Evolutionary conservation across 2,888 invertebrate genomes (phyloP).

Genomic region (Abrostola tripartita): DNA sequence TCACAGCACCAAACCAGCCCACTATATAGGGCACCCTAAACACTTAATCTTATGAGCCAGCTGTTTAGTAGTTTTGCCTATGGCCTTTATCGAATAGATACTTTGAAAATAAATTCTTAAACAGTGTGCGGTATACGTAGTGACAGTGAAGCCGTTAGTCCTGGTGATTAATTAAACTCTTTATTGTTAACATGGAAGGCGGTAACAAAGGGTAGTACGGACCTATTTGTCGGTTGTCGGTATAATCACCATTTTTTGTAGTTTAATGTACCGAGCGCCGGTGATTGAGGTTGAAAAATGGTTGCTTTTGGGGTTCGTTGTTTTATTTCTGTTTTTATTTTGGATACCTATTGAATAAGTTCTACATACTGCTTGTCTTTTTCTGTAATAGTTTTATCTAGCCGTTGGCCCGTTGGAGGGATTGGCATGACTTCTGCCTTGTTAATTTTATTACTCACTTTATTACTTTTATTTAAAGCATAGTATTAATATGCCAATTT

Average conservation of each 20-base stretch:
- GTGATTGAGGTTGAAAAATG: constrained; percentile 60
- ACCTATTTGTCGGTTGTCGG: constrained; percentile 68
- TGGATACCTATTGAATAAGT: too few species aligned
- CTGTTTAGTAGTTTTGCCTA: constrained; percentile 1
- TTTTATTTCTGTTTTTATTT: too few species aligned
- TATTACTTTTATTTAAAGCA: too few species aligned
- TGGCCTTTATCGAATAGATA: neutral
- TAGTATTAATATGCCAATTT: too few species aligned
- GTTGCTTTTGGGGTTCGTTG: constrained; percentile 15
- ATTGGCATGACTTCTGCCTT: too few species aligned
- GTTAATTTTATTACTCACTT: too few species aligned
- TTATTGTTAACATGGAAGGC: constrained; percentile 68
- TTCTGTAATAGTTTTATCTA: too few species aligned
- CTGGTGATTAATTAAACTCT: constrained; percentile 70
- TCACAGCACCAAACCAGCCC: neutral
- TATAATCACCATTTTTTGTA: constrained; percentile 44
- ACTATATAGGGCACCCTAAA: neutral
- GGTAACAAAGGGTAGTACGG: constrained; percentile 60
- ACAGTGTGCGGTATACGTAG: constrained; percentile 26
- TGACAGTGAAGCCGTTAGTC: constrained; percentile 28
- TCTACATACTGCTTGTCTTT: too few species aligned
- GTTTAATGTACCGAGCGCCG: constrained; percentile 54
- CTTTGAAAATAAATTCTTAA: constrained; percentile 29
- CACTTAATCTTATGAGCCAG: neutral
- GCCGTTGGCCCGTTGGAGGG: too few species aligned